phyloP scores from a whole-genome alignment of 2,113 vertebrate species.

The Uria lomvia region DNA sequence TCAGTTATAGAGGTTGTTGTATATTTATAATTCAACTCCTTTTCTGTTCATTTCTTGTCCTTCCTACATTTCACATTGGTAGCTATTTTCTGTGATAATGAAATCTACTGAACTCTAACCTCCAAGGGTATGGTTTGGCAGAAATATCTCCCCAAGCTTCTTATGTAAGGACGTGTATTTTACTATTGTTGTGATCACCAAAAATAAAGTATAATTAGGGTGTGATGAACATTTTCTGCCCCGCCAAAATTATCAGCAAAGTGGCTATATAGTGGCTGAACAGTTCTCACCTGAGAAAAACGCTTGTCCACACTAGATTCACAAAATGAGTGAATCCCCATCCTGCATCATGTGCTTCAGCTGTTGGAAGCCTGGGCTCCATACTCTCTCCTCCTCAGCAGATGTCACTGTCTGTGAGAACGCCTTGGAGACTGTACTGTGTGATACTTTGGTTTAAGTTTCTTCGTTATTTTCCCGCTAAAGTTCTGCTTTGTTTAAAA shows the following conservation, averaged over 20 bases:
- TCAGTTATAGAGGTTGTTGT: neutral
- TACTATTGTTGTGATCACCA: neutral
- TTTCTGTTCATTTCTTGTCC: neutral
- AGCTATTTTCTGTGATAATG: neutral
- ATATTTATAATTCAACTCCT: neutral
- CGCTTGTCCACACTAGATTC: neutral
- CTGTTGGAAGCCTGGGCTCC: neutral
- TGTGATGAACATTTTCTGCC: neutral
- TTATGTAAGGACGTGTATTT: neutral
- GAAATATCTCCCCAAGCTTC: neutral
- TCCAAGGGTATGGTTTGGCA: neutral
- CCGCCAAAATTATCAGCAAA: neutral
- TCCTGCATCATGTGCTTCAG: neutral
- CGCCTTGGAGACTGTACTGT: neutral
- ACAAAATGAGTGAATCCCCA: neutral
- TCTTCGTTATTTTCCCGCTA: neutral
- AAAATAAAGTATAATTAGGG: neutral
- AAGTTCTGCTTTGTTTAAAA: conserved; percentile 1
- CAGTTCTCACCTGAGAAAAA: neutral
- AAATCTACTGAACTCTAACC: neutral
- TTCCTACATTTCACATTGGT: neutral
- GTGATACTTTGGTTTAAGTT: neutral
- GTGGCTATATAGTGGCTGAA: neutral
- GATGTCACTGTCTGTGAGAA: neutral
- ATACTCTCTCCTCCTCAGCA: neutral